These are phyloP conservation scores for Serinus canaria DNA, from an alignment of 2,113 vertebrate genomes.

Conservation along the genomic window DNA sequence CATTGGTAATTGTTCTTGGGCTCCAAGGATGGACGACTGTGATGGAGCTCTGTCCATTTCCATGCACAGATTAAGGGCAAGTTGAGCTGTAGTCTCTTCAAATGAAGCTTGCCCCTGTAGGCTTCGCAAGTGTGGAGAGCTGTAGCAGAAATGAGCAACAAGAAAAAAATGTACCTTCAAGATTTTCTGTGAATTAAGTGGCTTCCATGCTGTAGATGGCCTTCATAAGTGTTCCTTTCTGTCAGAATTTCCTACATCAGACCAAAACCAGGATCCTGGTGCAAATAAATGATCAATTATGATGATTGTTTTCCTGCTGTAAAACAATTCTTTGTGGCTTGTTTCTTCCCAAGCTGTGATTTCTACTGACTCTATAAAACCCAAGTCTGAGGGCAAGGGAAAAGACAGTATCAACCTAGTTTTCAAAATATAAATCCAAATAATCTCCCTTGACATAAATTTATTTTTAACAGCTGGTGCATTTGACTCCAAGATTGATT, in stretches of 20 bases:
- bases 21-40: not conserved
- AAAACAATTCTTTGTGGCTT: not conserved
- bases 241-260: not conserved
- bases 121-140: not conserved
- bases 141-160: not conserved
- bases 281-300: not conserved
- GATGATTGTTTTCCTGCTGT: not conserved
- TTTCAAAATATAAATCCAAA: not conserved
- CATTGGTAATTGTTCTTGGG: not conserved
- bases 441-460: not conserved
- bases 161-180: not conserved
- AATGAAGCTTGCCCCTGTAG: not conserved
- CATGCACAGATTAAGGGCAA: not conserved
- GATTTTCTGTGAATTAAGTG: not conserved
- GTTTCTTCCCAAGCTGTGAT: not conserved
- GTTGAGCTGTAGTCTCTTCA: not conserved
- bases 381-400: not conserved
- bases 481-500: not conserved
- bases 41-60: not conserved
- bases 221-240: not conserved
- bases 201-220: not conserved
- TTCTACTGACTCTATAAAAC: not conserved
- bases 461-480: not conserved
- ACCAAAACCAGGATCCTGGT: not conserved
- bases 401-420: not conserved